These are phyloP conservation scores for Calosoma granatense DNA, from an alignment of 1,140 invertebrate species.

Conservation along the genomic window DNA sequence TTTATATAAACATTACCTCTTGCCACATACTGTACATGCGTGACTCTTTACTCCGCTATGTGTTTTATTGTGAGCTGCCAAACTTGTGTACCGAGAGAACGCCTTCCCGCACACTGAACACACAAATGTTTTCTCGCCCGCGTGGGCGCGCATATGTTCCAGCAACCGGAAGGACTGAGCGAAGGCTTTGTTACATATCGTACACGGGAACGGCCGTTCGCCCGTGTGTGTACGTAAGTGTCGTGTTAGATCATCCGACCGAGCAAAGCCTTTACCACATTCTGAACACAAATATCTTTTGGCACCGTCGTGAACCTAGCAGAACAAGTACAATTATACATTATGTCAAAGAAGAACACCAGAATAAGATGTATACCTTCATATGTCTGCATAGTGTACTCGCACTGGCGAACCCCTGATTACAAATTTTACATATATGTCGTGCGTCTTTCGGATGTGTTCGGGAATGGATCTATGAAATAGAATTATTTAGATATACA, in stretches of 20 bases:
- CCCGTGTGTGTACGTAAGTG: slow-evolving; percentile 44
- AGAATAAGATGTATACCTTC: slow-evolving; percentile 18
- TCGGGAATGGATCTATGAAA: slow-evolving; percentile 16
- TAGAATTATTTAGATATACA: neutral
- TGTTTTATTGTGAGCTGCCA: slow-evolving; percentile 33
- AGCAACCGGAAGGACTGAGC: slow-evolving; percentile 37
- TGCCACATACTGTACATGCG: slow-evolving; percentile 31
- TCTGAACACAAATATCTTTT: slow-evolving; percentile 50
- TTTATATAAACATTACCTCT: slow-evolving; percentile 21
- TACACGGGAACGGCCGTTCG: slow-evolving; percentile 48
- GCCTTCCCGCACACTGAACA: slow-evolving; percentile 44
- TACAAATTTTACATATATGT: slow-evolving; percentile 36
- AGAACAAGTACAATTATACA: slow-evolving; percentile 2
- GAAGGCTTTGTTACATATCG: slow-evolving; percentile 40
- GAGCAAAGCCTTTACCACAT: slow-evolving; percentile 40
- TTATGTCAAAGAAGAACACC: neutral
- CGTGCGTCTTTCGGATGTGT: slow-evolving; percentile 17
- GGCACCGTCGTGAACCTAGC: slow-evolving; percentile 31
- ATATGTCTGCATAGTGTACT: slow-evolving; percentile 36
- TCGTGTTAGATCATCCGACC: slow-evolving; percentile 39
- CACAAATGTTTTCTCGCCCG: slow-evolving; percentile 48
- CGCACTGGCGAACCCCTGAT: slow-evolving; percentile 37
- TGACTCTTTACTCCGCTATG: slow-evolving; percentile 30
- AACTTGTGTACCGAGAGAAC: slow-evolving; percentile 31
- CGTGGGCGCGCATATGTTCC: slow-evolving; percentile 51